Conservation (phyloP, 2,888 invertebrate genomes). For the Leucophora obtusa region DNA sequence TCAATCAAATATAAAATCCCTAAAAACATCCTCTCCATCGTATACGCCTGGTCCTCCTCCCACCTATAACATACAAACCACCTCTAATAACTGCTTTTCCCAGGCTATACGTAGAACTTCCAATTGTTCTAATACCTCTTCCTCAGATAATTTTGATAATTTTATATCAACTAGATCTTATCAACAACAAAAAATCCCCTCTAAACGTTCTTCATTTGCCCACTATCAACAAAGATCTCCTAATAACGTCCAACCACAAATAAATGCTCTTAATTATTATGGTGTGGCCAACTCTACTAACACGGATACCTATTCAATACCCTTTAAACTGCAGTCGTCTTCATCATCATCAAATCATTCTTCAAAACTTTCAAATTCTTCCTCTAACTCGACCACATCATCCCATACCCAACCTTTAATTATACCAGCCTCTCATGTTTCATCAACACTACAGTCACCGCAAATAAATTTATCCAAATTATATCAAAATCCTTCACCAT, state of each 20-base stretch:
- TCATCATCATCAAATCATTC: slow-evolving; percentile 60
- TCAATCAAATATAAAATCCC: neutral
- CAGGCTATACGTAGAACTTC: slow-evolving; percentile 73
- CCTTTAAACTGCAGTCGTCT: slow-evolving; percentile 53
- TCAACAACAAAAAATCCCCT: slow-evolving; percentile 42
- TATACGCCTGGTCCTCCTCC: neutral
- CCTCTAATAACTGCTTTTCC: neutral
- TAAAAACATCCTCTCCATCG: neutral
- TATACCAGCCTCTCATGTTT: slow-evolving; percentile 32
- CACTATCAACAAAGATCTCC: slow-evolving; percentile 63
- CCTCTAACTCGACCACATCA: slow-evolving; percentile 63
- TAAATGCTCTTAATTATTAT: slow-evolving; percentile 57
- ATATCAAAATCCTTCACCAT: slow-evolving; percentile 39
- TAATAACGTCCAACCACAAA: slow-evolving; percentile 45
- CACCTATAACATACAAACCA: slow-evolving; percentile 46
- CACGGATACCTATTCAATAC: slow-evolving; percentile 48
- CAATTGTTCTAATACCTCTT: slow-evolving; percentile 74
- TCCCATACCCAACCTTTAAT: slow-evolving; percentile 51
- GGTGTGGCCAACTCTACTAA: slow-evolving; percentile 59
- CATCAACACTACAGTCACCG: slow-evolving; percentile 67
- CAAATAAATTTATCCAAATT: slow-evolving; percentile 60
- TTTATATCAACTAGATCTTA: slow-evolving; percentile 73
- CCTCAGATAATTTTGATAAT: slow-evolving; percentile 75
- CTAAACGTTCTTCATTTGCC: slow-evolving; percentile 47
- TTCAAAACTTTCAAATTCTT: slow-evolving; percentile 63